Evolutionary conservation across 2,113 vertebrate species (phyloP).

Genomic region (Saccopteryx bilineata): DNA sequence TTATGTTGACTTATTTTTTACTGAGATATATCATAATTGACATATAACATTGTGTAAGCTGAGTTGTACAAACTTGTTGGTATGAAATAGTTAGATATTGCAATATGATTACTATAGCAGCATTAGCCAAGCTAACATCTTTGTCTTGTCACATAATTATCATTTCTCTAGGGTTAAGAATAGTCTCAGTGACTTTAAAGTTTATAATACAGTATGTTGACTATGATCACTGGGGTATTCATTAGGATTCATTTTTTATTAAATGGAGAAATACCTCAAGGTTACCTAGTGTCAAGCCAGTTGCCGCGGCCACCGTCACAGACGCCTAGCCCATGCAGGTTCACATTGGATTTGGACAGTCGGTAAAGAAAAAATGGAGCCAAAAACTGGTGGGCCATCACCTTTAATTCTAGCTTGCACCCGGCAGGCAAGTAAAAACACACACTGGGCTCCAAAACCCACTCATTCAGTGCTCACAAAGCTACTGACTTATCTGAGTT

Average conservation of each 20-base stretch:
- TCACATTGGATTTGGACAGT: too few relatives aligned
- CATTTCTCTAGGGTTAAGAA: not conserved
- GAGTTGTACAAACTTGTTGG: not conserved
- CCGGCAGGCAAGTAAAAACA: too few relatives aligned
- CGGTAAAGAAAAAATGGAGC: too few relatives aligned
- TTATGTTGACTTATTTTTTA: slow-evolving; percentile 25
- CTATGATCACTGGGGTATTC: not conserved
- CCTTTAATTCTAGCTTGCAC: too few relatives aligned
- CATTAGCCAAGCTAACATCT: not conserved
- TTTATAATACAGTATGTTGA: not conserved
- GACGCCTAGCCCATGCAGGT: too few relatives aligned
- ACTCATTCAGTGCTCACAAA: too few relatives aligned
- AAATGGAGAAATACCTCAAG: not conserved
- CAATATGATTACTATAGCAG: not conserved
- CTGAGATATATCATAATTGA: not conserved
- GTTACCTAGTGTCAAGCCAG: not conserved
- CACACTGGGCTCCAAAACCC: too few relatives aligned
- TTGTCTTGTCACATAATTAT: not conserved
- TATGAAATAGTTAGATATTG: not conserved
- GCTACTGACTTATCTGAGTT: too few relatives aligned
- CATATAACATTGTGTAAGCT: not conserved
- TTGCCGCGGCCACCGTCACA: too few relatives aligned
- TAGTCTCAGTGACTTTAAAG: not conserved
- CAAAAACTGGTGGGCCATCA: too few relatives aligned
- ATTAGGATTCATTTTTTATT: slow-evolving; percentile 9